Percentiles rank a stretch among this genome's conserved stretches.
Conservation (phyloP, 2,888 invertebrate genomes). For the Gortyna flavago region DNA sequence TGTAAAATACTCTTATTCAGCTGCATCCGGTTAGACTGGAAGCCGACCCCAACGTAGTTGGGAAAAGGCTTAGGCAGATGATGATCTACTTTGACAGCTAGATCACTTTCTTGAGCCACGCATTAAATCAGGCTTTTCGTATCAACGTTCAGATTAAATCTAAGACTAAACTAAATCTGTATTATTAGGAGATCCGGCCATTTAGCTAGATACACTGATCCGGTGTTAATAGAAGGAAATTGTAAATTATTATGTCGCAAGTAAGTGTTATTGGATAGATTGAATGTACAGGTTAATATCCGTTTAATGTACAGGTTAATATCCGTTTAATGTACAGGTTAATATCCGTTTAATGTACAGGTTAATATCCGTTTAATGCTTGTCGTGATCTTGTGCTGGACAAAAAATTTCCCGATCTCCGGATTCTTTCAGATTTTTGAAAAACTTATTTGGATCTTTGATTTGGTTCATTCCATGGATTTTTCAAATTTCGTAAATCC, state of each 20-base stretch:
- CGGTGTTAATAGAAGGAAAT: conserved; percentile 43
- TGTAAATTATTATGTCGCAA: conserved; percentile 9
- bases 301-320: background rate
- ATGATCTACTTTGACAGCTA: no score
- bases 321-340: background rate
- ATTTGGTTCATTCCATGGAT: background rate
- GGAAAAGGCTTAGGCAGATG: no score
- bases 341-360: background rate
- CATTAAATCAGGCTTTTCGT: background rate
- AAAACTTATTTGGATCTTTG: background rate
- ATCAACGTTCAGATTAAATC: conserved; percentile 22
- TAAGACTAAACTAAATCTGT: conserved; percentile 4
- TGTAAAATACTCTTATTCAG: no score
- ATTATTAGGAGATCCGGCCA: conserved; percentile 28
- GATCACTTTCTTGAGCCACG: background rate
- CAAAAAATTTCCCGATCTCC: no score
- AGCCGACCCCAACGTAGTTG: no score
- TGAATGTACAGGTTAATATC: background rate
- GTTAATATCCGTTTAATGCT: background rate
- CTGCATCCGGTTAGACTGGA: no score
- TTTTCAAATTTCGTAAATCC: background rate
- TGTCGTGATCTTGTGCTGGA: background rate
- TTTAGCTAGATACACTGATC: conserved; percentile 21
- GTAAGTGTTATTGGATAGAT: background rate
- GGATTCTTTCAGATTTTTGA: background rate